Evolutionary conservation across 1,140 invertebrate species (phyloP), one percentile per base, ranked within the genome.

Genomic region (Oncopodura yosiiana): DNA sequence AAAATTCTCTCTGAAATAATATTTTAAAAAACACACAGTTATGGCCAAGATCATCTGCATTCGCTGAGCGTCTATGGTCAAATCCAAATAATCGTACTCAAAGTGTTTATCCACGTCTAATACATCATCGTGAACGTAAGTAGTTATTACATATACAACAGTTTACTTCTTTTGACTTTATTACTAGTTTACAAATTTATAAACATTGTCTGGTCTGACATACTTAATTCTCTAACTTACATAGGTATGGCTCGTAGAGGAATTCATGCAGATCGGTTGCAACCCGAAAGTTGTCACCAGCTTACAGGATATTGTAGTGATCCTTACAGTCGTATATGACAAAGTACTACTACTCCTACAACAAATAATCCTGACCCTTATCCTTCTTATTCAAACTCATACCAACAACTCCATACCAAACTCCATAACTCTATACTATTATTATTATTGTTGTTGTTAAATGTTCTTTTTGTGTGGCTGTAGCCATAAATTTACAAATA

Each of bases 231-330:
- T n/a, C n/a, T n/a, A n/a, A n/a, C n/a, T n/a, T n/a, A n/a, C n/a
- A n/a, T n/a, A n/a, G n/a, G n/a, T 19, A 51, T 69, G 62, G 63
- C 67, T 9, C 14, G 57, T 19, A 32, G 67, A 29, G 67, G 67
- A 32, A 58, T 67, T 41, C 45, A 61, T 11, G 65, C 68, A 0
- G 68, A 69, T 57, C 39, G 49, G 2, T 44, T 69, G 11, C 66
- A 68, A 49, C 68, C 68, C 6, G 61, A 66, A 49, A 64, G 84
- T 84, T 90, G 86, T 66, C 70, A 80, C 55, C 83, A 86, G 65
- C 84, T 63, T 24, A 55, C 18, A 19, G 61, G 61, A 4, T 60
- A 52, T 26, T 63, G 61, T 38, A 50, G 14, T 19, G 58, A 60
- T 46, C 53, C 58, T n/a, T 56, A 55, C 27, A 60, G 58, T 32